A percentile compares a stretch with the other conserved stretches of the same genome.
Evolutionary conservation across 2,888 invertebrate species (phyloP).

Genomic region (Xestia c-nigrum): DNA sequence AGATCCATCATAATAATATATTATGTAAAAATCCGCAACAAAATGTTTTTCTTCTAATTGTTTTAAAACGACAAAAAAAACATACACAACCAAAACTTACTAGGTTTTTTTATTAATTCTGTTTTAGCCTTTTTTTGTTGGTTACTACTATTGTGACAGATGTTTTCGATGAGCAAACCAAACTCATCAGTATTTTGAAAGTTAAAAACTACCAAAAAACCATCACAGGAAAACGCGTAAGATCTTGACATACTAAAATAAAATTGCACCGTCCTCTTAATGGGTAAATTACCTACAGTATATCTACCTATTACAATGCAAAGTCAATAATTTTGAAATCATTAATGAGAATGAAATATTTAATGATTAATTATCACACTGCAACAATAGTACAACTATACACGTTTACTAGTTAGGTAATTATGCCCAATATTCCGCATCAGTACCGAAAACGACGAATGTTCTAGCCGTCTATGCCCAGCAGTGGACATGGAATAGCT

Average conservation of each 20-base stretch:
- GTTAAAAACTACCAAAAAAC: constrained; percentile 1
- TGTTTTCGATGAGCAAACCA: background rate
- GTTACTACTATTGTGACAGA: background rate
- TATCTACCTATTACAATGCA: background rate
- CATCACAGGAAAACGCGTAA: background rate
- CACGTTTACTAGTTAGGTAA: background rate
- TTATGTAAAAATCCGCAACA: background rate
- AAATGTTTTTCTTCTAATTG: background rate
- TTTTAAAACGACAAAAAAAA: background rate
- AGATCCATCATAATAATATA: background rate
- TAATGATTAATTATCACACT: background rate
- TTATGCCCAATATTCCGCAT: background rate
- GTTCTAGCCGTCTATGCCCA: background rate
- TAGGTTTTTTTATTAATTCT: background rate
- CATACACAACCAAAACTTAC: too few species aligned
- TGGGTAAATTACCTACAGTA: background rate
- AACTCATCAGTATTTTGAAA: background rate
- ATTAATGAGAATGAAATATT: background rate
- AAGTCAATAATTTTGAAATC: background rate
- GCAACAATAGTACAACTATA: too few species aligned
- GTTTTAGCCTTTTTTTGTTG: background rate
- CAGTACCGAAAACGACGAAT: background rate
- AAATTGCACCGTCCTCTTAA: background rate
- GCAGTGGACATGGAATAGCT: background rate
- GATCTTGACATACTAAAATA: background rate